Evolutionary conservation across 2,797 vertebrate genomes (phyloP).

Genomic region (Cyprinodon diabolis): DNA sequence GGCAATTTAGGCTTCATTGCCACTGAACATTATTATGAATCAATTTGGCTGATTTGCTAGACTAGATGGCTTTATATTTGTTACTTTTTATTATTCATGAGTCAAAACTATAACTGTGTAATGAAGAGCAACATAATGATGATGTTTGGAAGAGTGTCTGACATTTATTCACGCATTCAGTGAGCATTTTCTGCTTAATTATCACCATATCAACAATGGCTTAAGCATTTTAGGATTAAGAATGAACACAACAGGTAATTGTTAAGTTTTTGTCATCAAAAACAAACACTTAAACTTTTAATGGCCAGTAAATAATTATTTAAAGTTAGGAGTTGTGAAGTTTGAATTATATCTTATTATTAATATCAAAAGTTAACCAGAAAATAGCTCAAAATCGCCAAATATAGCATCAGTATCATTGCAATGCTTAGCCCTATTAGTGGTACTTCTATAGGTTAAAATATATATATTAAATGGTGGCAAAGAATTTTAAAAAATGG

Average conservation of each 20-base stretch:
- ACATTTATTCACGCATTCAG: conserved; percentile 19
- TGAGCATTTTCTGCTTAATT: conserved; percentile 28
- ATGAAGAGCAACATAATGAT: conserved; percentile 34
- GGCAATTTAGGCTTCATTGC: conserved; percentile 41
- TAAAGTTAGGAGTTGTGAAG: not conserved
- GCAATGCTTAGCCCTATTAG: not conserved
- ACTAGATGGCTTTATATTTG: conserved; percentile 47
- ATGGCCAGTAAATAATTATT: conserved; percentile 3
- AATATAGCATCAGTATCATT: not conserved
- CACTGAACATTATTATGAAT: conserved; percentile 45
- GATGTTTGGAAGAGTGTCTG: conserved; percentile 21
- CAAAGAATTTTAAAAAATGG: not conserved
- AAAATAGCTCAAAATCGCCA: conserved; percentile 2
- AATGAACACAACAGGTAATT: conserved; percentile 10
- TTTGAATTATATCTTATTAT: not conserved
- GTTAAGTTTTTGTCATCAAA: conserved; percentile 10
- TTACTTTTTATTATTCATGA: conserved; percentile 39
- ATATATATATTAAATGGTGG: not conserved
- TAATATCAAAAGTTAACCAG: not conserved
- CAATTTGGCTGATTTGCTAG: conserved; percentile 37
- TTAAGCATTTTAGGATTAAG: not conserved
- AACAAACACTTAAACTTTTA: conserved; percentile 9
- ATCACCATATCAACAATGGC: conserved; percentile 18
- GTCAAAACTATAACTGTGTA: conserved; percentile 26
- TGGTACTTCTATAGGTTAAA: not conserved